These are phyloP conservation scores for Sebastes itinus DNA, from an alignment of 2,797 vertebrate genomes.

Conservation along the genomic window DNA sequence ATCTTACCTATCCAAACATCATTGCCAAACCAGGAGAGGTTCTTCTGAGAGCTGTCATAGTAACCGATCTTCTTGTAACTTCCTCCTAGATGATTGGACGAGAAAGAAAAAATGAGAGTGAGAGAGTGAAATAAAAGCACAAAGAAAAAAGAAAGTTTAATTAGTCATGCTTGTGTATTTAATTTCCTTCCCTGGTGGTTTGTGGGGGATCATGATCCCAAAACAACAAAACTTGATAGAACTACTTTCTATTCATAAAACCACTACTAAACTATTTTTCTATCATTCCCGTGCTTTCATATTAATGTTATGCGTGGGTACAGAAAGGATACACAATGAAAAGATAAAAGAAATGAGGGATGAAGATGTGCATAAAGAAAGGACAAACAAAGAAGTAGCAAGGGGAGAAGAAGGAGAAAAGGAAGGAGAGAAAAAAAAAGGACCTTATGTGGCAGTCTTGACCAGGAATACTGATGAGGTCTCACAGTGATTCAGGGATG, in stretches of 20 bases:
- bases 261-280: slow-evolving; percentile 4
- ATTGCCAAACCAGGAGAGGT: slow-evolving; percentile 93
- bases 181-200: neutral
- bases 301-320: slow-evolving; percentile 3
- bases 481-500: slow-evolving; percentile 62
- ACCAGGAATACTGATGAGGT: slow-evolving; percentile 76
- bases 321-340: slow-evolving; percentile 21
- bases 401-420: slow-evolving; percentile 51
- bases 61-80: slow-evolving; percentile 98
- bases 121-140: neutral
- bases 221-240: neutral
- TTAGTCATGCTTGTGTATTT: slow-evolving; percentile 15
- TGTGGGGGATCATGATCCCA: neutral
- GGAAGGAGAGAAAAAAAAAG: slow-evolving; percentile 2
- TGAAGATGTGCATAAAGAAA: slow-evolving; percentile 48
- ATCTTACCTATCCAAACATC: slow-evolving; percentile 95
- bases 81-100: slow-evolving; percentile 79
- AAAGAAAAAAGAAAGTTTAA: slow-evolving; percentile 1
- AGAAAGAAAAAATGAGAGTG: neutral
- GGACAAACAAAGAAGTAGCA: slow-evolving; percentile 47
- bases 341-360: slow-evolving; percentile 21
- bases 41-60: slow-evolving; percentile 97
- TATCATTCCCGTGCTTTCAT: slow-evolving; percentile 5
- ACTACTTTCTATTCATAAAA: slow-evolving; percentile 24
- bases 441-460: slow-evolving; percentile 64